Evolutionary conservation across 2,113 vertebrate genomes (phyloP).

Genomic region (Pituophis catenifer): DNA sequence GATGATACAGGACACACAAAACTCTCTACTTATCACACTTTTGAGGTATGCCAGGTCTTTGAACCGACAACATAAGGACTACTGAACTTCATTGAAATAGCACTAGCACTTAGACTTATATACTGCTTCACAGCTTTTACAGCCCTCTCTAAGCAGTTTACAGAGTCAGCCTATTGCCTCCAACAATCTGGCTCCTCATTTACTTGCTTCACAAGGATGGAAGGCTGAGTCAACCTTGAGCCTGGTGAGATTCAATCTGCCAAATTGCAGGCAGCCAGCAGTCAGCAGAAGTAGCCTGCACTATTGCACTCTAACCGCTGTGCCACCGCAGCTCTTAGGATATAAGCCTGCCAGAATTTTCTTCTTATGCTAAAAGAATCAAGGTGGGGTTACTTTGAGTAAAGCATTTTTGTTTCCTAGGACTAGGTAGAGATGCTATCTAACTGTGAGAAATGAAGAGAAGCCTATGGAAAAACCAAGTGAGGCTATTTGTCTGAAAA

Average conservation of each 20-base stretch:
- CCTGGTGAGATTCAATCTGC: no score
- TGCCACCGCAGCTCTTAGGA: no score
- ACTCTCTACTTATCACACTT: background rate
- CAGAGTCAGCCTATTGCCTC: no score
- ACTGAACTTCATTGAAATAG: no score
- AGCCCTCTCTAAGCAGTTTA: no score
- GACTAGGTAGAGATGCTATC: background rate
- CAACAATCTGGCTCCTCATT: no score
- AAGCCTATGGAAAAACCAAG: background rate
- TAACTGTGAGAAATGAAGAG: background rate
- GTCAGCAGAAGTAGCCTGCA: no score
- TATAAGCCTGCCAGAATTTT: background rate
- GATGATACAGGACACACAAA: background rate
- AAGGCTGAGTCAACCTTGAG: no score
- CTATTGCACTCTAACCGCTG: no score
- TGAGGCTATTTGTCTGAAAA: background rate
- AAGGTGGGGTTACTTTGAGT: background rate
- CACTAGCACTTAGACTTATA: no score
- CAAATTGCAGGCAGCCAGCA: no score
- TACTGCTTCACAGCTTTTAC: no score
- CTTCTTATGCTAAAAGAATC: background rate
- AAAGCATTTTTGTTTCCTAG: background rate
- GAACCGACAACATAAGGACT: background rate
- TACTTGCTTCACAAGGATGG: fast-evolving
- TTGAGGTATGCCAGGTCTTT: background rate